phyloP scores from a whole-genome alignment of 2,113 vertebrate species.

The western clawed frog (Xenopus tropicalis) region DNA sequence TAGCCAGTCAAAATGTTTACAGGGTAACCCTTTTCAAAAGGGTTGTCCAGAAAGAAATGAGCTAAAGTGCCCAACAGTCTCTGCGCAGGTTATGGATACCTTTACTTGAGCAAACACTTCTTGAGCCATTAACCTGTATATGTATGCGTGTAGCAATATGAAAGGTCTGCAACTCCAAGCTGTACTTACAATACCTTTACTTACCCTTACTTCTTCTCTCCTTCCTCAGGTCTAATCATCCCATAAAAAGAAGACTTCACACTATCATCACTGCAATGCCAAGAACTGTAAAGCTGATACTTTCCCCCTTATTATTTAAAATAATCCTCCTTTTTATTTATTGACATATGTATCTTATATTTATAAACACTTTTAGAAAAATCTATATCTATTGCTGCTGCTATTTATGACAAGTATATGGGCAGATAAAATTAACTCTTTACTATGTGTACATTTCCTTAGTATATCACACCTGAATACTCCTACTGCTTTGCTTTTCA shows the following conservation, averaged over 20 bases:
- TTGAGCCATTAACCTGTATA: background rate
- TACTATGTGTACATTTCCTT: no score
- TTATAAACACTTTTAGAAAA: constrained; percentile 13
- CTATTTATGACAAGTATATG: background rate
- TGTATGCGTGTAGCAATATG: background rate
- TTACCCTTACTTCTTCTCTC: background rate
- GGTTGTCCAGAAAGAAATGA: no score
- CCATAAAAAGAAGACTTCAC: background rate
- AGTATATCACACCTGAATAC: no score
- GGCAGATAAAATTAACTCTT: background rate
- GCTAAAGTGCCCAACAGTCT: no score
- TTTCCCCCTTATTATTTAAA: background rate
- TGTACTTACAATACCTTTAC: background rate
- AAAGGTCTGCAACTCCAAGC: no score
- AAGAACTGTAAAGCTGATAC: background rate
- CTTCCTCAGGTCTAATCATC: constrained; percentile 19
- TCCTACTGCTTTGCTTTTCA: no score
- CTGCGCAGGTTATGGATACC: no score
- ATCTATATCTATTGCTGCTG: constrained; percentile 28
- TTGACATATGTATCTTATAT: constrained; percentile 7
- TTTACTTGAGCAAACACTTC: no score
- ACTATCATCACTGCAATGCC: background rate
- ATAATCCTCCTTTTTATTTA: constrained; percentile 2
- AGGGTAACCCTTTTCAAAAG: no score
- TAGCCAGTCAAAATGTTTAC: no score